phyloP scores from a whole-genome alignment of 2,113 vertebrate species.

The Tupaia chinensis region DNA sequence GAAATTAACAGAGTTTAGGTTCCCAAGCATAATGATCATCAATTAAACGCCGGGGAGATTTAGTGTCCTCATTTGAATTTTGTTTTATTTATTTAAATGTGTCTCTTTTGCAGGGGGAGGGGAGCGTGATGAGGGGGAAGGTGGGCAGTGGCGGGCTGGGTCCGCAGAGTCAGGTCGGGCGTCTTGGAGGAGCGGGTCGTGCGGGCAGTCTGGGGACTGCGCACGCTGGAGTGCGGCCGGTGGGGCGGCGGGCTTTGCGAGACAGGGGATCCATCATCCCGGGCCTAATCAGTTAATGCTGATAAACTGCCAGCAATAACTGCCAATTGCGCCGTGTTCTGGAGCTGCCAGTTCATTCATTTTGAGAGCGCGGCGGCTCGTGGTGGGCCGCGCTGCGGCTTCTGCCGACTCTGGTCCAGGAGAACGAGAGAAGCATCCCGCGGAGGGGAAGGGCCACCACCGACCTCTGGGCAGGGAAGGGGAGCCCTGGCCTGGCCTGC shows the following conservation, averaged over 20 bases:
- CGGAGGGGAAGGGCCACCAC: not conserved
- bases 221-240: not conserved
- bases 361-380: conserved; percentile 79
- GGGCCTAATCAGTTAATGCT: conserved; percentile 89
- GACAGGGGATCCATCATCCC: conserved; percentile 88
- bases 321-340: conserved; percentile 85
- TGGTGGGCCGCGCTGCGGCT: not conserved
- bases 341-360: conserved; percentile 85
- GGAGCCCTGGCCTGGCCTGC: accelerated
- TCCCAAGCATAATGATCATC: conserved; percentile 88
- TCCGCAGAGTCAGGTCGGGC: not conserved
- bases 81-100: conserved; percentile 85
- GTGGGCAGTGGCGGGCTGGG: conserved; percentile 54
- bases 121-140: not conserved
- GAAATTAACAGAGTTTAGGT: conserved; percentile 88
- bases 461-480: not conserved
- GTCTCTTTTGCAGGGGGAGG: conserved; percentile 44
- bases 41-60: conserved; percentile 86
- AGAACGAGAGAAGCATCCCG: not conserved
- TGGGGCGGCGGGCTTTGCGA: not conserved
- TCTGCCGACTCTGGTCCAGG: not conserved
- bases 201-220: not conserved
- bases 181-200: not conserved
- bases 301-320: conserved; percentile 91
- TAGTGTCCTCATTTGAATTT: conserved; percentile 86